Base-by-base conservation (phyloP, 2,113 vertebrate genomes). In the Microtus pennsylvanicus region DNA sequence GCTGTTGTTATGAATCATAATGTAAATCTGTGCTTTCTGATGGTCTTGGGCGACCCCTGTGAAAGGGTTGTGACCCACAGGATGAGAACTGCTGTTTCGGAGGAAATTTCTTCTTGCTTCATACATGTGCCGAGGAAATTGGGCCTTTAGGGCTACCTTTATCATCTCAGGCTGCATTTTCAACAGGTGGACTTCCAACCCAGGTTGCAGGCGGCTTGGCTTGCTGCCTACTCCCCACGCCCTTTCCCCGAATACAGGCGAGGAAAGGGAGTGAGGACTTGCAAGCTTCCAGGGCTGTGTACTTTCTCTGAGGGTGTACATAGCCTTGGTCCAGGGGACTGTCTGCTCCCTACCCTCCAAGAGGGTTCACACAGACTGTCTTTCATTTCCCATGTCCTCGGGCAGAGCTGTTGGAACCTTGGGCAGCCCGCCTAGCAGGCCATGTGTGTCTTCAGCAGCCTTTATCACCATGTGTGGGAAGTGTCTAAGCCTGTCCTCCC, bases 381-480 rank as follows among this genome's bases (percentile, higher is more conserved):
- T 1, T 38, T 4, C 26, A 35, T 12, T 16, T 7, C 11, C 1
- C 3, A 14, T 4, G 1, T 72, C 42, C 80, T 33, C 0, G 11
- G 12, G n/a, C 3, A 22, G 22, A 50, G 30, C n/a, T 52, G 26
- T 22, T n/a, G 14, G 50, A 10, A 1, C 0, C 14, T 17, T 70
- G 10, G 3, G 4, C 0, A 1, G 26, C n/a, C 17, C 30, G 1
- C 38, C 58, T n/a, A 26, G 10, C 5, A 17, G 2, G 8, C 28
- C 4, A 3, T 7, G 7, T 19, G 35, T 5, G 0, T 67, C 35
- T 61, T 77, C 22, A 45, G 61, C 16, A 35, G 76, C n/a, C 58
- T 74, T 75, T 50, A 35, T 58, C 5, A 13, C 30, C 14, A 33
- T 7, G 8, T n/a, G 38, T 70, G 63, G 87, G 52, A 65, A 67